phyloP scores from a whole-genome alignment of 1,140 invertebrate genomes.

The Bombus sylvicola region DNA sequence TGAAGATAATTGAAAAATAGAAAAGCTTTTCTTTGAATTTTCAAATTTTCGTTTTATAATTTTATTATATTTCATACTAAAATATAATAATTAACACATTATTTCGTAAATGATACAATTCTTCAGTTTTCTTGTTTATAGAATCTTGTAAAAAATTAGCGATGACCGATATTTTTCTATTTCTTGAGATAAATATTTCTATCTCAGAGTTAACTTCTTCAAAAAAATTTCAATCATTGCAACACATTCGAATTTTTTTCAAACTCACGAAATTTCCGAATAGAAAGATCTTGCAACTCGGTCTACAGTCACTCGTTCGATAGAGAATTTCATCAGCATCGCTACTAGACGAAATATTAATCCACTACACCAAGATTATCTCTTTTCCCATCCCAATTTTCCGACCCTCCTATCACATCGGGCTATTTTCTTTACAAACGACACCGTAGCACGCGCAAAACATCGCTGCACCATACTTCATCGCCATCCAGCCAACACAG shows the following conservation, averaged over 20 bases:
- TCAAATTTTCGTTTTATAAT: neutral
- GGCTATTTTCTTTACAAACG: neutral
- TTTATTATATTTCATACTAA: no score
- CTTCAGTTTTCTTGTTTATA: no score
- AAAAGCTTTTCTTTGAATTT: neutral
- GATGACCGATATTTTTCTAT: no score
- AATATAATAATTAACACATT: no score
- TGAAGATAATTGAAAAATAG: neutral
- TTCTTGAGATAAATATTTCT: no score
- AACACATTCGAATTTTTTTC: no score
- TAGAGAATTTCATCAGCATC: neutral
- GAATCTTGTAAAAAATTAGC: no score
- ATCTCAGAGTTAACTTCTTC: neutral
- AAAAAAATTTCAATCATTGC: neutral
- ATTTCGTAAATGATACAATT: neutral
- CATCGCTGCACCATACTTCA: neutral
- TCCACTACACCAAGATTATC: neutral
- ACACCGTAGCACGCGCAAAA: neutral
- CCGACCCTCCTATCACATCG: no score
- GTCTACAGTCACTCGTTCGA: neutral
- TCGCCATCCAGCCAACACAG: neutral
- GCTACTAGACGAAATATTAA: neutral
- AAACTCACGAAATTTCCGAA: no score
- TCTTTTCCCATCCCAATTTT: neutral
- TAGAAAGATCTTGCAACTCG: neutral